These are phyloP conservation scores for Galerucella nymphaeae DNA, from an alignment of 2,888 invertebrate genomes.

Conservation along the genomic window DNA sequence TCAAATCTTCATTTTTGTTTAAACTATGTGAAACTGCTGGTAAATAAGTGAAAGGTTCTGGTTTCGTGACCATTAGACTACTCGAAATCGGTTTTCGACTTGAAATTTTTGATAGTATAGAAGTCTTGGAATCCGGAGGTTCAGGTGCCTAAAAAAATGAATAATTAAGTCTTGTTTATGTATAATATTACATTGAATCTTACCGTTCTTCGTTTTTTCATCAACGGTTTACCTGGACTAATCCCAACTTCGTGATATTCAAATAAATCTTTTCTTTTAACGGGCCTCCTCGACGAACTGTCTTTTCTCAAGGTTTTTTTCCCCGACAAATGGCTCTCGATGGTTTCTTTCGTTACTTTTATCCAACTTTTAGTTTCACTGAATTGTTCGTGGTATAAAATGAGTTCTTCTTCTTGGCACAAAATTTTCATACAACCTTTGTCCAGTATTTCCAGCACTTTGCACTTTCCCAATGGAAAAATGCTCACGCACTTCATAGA, in stretches of 20 bases:
- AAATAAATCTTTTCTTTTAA: slow-evolving; percentile 69
- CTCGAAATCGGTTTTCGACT: not conserved
- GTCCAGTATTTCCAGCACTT: slow-evolving; percentile 70
- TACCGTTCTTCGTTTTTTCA: slow-evolving; percentile 62
- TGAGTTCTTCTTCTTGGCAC: slow-evolving; percentile 70
- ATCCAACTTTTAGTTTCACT: slow-evolving; percentile 71
- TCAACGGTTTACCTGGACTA: slow-evolving; percentile 67
- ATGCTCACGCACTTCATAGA: slow-evolving; percentile 75
- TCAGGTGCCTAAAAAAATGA: slow-evolving; percentile 4
- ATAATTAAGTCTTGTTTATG: not conserved
- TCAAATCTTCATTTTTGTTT: not conserved
- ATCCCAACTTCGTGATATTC: slow-evolving; percentile 68
- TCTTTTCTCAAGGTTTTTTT: slow-evolving; percentile 73
- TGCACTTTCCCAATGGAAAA: slow-evolving; percentile 77
- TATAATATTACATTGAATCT: slow-evolving; percentile 10
- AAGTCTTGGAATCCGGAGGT: not conserved
- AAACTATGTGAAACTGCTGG: not conserved
- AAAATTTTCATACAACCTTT: slow-evolving; percentile 72
- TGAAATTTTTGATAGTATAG: no score
- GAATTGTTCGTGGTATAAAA: slow-evolving; percentile 69
- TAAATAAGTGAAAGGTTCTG: not conserved
- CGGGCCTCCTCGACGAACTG: slow-evolving; percentile 72
- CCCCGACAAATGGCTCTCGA: slow-evolving; percentile 69
- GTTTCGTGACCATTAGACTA: not conserved
- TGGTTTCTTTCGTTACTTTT: slow-evolving; percentile 67